A percentile compares a stretch with the other conserved stretches of the same genome.
phyloP scores from a whole-genome alignment of 2,888 invertebrate species.

The Himalopsyche tibetana region DNA sequence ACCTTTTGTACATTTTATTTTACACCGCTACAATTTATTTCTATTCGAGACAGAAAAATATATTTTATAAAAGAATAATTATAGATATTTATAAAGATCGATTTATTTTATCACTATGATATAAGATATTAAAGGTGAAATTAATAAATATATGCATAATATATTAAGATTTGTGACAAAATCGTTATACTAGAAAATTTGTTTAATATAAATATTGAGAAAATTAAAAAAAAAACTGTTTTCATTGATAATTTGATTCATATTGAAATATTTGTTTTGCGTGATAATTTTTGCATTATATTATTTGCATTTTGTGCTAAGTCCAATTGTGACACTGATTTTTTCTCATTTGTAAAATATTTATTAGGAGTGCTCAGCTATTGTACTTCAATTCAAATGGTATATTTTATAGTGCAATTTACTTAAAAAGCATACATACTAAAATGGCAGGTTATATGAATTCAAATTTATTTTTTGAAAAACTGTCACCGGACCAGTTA shows the following conservation, averaged over 20 bases:
- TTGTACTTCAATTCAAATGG: conserved; percentile 42
- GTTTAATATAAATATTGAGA: conserved; percentile 56
- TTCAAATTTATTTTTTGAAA: neutral
- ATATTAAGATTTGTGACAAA: conserved; percentile 54
- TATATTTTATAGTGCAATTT: conserved; percentile 46
- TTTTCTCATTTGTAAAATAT: conserved; percentile 52
- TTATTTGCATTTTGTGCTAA: conserved; percentile 55
- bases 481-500: neutral
- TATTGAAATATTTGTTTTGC: conserved; percentile 57
- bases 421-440: conserved; percentile 37
- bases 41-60: conserved; percentile 16
- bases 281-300: conserved; percentile 56
- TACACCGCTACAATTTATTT: conserved; percentile 9
- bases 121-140: conserved; percentile 54
- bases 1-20: conserved; percentile 27
- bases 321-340: conserved; percentile 50
- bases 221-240: conserved; percentile 54
- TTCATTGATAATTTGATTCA: conserved; percentile 52
- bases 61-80: conserved; percentile 32
- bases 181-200: conserved; percentile 57
- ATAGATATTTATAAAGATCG: conserved; percentile 46
- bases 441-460: conserved; percentile 22
- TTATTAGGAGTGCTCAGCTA: conserved; percentile 38
- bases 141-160: conserved; percentile 50
- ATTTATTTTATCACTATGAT: conserved; percentile 47